phyloP scores from a whole-genome alignment of 2,888 invertebrate genomes.

The Drosophila buzzatii region DNA sequence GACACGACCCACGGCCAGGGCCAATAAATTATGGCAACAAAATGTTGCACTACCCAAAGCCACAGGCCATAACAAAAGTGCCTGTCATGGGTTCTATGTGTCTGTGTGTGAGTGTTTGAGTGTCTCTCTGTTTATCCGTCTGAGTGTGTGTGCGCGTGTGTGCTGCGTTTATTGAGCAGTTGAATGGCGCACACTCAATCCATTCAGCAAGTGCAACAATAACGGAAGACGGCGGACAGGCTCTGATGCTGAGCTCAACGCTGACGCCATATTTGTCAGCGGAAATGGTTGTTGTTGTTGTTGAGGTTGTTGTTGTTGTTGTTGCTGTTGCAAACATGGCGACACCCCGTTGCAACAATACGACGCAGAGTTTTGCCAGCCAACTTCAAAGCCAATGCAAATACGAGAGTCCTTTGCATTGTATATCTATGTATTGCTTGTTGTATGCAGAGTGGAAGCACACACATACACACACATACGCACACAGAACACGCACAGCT shows the following conservation, averaged over 20 bases:
- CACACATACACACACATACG: slow-evolving; percentile 16
- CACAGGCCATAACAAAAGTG: slow-evolving; percentile 53
- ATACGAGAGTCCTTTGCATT: slow-evolving; percentile 57
- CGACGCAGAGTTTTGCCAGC: slow-evolving; percentile 43
- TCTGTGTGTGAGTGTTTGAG: background rate
- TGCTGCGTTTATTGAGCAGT: slow-evolving; percentile 75
- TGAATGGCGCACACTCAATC: slow-evolving; percentile 65
- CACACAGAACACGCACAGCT: slow-evolving; percentile 1
- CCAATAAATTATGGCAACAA: slow-evolving; percentile 62
- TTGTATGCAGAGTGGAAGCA: slow-evolving; percentile 28
- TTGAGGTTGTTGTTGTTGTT: slow-evolving; percentile 27
- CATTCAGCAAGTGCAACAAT: slow-evolving; percentile 53
- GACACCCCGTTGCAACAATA: slow-evolving; percentile 45
- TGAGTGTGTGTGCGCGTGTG: slow-evolving; percentile 15
- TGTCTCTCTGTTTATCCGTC: background rate
- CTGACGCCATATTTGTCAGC: slow-evolving; percentile 66
- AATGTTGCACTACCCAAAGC: slow-evolving; percentile 34
- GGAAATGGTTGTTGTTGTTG: slow-evolving; percentile 42
- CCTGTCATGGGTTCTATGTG: slow-evolving; percentile 56
- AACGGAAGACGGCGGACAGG: slow-evolving; percentile 37
- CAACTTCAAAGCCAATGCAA: slow-evolving; percentile 76
- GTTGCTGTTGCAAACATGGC: slow-evolving; percentile 27
- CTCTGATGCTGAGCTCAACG: slow-evolving; percentile 19
- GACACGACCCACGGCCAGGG: slow-evolving; percentile 26
- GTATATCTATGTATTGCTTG: slow-evolving; percentile 46